Evolutionary conservation across 2,113 vertebrate species (phyloP).

Genomic region (Amia ocellicauda): DNA sequence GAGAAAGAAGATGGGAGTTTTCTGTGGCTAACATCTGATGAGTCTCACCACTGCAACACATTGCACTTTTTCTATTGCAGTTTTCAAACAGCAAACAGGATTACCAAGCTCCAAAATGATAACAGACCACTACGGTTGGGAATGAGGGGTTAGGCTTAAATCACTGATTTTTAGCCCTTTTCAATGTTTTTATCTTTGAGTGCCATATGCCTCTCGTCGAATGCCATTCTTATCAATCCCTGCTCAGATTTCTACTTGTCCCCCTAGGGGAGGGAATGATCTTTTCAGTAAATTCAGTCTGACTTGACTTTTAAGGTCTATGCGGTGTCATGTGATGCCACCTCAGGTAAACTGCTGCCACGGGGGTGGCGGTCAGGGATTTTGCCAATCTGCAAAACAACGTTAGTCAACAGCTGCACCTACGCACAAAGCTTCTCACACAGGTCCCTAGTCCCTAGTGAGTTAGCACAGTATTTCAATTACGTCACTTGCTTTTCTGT

Average conservation of each 20-base stretch:
- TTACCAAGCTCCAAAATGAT: background rate
- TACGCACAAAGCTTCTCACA: background rate
- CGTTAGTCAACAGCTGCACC: background rate
- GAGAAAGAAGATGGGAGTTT: background rate
- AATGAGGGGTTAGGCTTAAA: slow-evolving; percentile 3
- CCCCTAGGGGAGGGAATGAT: slow-evolving; percentile 31
- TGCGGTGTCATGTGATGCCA: background rate
- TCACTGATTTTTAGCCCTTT: background rate
- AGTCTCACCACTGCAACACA: background rate
- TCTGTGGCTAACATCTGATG: background rate
- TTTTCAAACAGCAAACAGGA: background rate
- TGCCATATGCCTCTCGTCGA: slow-evolving; percentile 36
- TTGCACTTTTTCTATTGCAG: slow-evolving; percentile 6
- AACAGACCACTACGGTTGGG: background rate
- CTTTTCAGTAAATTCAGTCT: slow-evolving; percentile 35
- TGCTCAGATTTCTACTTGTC: slow-evolving; percentile 24
- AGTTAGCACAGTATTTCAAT: no score
- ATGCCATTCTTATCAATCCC: slow-evolving; percentile 36
- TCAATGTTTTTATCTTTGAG: slow-evolving; percentile 31
- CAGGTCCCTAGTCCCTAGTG: no score
- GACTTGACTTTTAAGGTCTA: slow-evolving; percentile 9
- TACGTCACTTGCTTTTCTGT: no score
- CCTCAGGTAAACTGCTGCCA: background rate
- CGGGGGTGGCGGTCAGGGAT: background rate
- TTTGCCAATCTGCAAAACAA: background rate